Evolutionary conservation across 2,888 invertebrate species (phyloP).

Genomic region (Zeuzera pyrina): DNA sequence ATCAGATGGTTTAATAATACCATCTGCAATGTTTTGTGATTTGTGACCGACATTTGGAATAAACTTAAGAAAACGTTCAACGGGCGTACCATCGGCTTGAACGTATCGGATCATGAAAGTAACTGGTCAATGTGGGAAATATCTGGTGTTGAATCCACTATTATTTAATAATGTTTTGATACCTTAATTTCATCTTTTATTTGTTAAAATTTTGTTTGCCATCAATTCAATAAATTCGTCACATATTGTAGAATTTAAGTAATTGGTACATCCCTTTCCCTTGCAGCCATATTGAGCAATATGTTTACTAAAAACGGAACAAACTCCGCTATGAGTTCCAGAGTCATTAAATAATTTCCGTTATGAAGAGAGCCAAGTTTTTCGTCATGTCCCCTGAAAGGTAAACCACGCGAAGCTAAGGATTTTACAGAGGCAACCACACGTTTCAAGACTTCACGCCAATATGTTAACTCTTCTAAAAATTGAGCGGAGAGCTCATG

Average conservation of each 20-base stretch:
- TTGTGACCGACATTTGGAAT: not conserved
- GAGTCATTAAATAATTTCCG: conserved; percentile 9
- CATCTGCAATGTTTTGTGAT: conserved; percentile 2
- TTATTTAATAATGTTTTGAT: conserved; percentile 4
- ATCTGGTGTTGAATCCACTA: conserved; percentile 7
- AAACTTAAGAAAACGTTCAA: conserved; percentile 5
- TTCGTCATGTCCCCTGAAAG: conserved; percentile 11
- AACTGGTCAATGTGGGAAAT: conserved; percentile 9
- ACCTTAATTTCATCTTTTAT: conserved; percentile 3
- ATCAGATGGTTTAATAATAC: conserved; percentile 4
- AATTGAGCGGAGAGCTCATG: conserved; percentile 3
- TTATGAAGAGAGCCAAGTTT: conserved; percentile 7
- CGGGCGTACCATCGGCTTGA: conserved; percentile 2
- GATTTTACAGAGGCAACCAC: conserved; percentile 7
- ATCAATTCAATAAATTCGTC: conserved; percentile 5
- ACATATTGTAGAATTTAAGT: conserved; percentile 3
- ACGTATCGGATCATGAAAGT: conserved; percentile 6
- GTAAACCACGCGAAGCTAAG: conserved; percentile 8
- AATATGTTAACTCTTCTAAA: conserved; percentile 1
- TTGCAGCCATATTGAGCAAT: conserved; percentile 1
- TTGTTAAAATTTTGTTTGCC: conserved; percentile 3
- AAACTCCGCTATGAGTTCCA: conserved; percentile 2
- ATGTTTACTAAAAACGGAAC: conserved; percentile 1
- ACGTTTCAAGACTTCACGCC: conserved; percentile 3
- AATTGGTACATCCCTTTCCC: conserved; percentile 2